Percentiles rank a stretch among this genome's conserved stretches.
These are phyloP conservation scores for Pharmacophagus antenor DNA, from an alignment of 2,888 invertebrate genomes.

Conservation along the genomic window DNA sequence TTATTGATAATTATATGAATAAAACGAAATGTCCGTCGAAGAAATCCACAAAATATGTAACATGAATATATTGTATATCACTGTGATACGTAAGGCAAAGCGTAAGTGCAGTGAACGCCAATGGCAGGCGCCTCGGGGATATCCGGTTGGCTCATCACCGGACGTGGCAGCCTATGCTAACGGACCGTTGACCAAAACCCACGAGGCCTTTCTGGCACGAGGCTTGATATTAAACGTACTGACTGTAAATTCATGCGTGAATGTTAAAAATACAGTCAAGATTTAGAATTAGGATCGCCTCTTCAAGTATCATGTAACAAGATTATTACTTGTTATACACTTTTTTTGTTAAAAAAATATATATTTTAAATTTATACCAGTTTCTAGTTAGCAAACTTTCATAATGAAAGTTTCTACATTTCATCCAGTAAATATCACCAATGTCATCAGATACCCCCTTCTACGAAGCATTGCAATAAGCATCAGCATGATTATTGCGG, in stretches of 20 bases:
- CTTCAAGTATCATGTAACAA: background rate
- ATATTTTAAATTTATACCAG: background rate
- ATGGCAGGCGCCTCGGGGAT: slow-evolving; percentile 42
- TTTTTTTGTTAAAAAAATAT: background rate
- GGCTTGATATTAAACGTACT: slow-evolving; percentile 34
- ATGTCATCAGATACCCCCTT: background rate
- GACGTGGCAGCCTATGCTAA: slow-evolving; percentile 51
- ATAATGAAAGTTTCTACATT: background rate
- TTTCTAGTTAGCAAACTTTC: background rate
- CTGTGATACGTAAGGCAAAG: slow-evolving; percentile 14
- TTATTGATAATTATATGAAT: background rate
- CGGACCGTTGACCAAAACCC: slow-evolving; percentile 57
- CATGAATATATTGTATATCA: background rate
- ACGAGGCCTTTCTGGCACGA: slow-evolving; percentile 31
- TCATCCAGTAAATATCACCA: background rate
- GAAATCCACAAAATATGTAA: background rate
- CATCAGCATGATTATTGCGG: background rate
- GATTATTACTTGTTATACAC: background rate
- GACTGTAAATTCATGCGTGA: background rate
- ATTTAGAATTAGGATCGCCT: background rate
- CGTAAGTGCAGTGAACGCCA: slow-evolving; percentile 26
- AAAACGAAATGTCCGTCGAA: background rate
- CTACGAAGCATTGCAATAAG: background rate
- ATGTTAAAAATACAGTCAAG: background rate
- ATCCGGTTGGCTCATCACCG: slow-evolving; percentile 71